These are phyloP conservation scores for Loxodonta africana DNA, from an alignment of 2,113 vertebrate genomes.

Conservation along the genomic window DNA sequence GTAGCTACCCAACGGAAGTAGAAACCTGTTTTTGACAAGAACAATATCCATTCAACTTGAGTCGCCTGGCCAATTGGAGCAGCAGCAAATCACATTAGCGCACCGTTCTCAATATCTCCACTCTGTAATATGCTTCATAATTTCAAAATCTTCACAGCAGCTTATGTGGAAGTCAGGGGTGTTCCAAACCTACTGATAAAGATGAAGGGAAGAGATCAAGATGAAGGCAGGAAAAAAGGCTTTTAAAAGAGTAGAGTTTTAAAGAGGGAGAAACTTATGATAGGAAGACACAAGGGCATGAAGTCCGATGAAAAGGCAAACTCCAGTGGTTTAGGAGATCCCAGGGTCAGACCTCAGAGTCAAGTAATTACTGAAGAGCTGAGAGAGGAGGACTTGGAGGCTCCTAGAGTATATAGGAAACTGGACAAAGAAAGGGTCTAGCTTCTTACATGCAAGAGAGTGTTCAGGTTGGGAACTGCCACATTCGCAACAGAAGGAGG, in stretches of 20 bases:
- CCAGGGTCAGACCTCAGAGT: background rate
- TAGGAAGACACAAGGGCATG: background rate
- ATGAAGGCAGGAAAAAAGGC: background rate
- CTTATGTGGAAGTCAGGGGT: background rate
- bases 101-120: background rate
- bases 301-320: background rate
- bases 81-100: background rate
- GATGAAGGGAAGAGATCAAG: conserved; percentile 38
- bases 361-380: background rate
- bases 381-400: background rate
- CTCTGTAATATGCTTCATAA: background rate
- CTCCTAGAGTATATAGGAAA: background rate
- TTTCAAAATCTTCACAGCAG: conserved; percentile 40
- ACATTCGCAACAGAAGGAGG: background rate
- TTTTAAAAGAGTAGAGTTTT: background rate
- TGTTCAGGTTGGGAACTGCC: background rate
- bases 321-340: background rate
- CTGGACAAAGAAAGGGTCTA: background rate
- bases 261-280: conserved; percentile 10
- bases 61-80: background rate
- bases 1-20: background rate
- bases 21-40: conserved; percentile 13
- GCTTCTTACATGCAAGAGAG: background rate
- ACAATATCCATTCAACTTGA: conserved; percentile 24
- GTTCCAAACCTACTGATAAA: conserved; percentile 3